A percentile compares a stretch with the other conserved stretches of the same genome.
Evolutionary conservation across 1,140 invertebrate species (phyloP).

Genomic region (Nephila pilipes): DNA sequence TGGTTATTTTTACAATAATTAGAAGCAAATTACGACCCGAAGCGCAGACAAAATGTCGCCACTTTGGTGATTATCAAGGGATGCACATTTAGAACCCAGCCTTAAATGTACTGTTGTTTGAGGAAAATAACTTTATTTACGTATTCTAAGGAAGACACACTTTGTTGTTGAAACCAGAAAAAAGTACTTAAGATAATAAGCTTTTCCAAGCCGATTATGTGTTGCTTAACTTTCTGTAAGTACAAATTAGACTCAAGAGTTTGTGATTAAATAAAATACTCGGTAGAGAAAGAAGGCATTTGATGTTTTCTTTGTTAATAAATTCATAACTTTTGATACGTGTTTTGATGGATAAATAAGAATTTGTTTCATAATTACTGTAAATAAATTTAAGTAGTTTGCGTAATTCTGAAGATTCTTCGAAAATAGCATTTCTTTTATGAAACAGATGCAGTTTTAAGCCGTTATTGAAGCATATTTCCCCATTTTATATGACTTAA

Average conservation of each 20-base stretch:
- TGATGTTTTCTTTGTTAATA: background rate
- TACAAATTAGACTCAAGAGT: background rate
- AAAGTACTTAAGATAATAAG: background rate
- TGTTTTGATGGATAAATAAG: background rate
- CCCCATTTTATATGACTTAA: no score
- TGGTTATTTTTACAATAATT: background rate
- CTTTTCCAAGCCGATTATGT: background rate
- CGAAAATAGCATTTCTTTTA: no score
- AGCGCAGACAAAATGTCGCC: background rate
- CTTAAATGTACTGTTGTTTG: background rate
- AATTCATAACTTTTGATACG: background rate
- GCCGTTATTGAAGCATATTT: no score
- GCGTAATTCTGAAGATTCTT: no score
- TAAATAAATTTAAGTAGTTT: background rate
- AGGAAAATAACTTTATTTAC: slow-evolving; percentile 4
- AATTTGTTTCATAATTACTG: background rate
- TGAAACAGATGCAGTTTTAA: no score
- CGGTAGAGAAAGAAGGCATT: background rate
- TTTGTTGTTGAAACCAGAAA: background rate
- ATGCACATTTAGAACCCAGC: background rate
- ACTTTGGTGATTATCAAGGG: background rate
- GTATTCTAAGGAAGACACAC: background rate
- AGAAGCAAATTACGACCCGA: background rate
- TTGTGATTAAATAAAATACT: background rate
- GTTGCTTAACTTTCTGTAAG: background rate